Evolutionary conservation across 2,888 invertebrate genomes (phyloP).

Genomic region (Drosophila sordidapex): DNA sequence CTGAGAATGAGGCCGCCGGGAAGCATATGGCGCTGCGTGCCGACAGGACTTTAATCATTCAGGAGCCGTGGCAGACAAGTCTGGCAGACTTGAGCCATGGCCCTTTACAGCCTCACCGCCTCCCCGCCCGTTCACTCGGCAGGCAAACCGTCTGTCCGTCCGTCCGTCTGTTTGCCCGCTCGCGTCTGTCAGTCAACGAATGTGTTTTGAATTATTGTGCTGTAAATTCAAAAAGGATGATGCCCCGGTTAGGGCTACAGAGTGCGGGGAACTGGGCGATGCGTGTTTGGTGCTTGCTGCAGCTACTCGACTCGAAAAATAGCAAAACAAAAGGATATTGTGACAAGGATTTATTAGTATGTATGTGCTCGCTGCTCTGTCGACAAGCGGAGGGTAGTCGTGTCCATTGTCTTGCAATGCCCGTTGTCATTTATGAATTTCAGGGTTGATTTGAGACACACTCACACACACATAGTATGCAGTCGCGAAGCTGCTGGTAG

Average conservation of each 20-base stretch:
- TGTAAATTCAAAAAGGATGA: slow-evolving; percentile 79
- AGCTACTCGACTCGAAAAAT: slow-evolving; percentile 59
- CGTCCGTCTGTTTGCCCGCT: slow-evolving; percentile 4
- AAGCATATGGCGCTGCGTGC: slow-evolving; percentile 67
- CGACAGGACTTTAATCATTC: slow-evolving; percentile 78
- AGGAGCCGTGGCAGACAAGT: slow-evolving; percentile 40
- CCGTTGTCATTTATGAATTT: slow-evolving; percentile 55
- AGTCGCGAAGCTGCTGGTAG: background rate
- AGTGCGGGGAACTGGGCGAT: background rate
- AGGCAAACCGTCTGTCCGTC: background rate
- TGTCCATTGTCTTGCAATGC: slow-evolving; percentile 61
- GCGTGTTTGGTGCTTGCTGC: slow-evolving; percentile 15
- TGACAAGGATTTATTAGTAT: slow-evolving; percentile 78
- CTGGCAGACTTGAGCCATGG: slow-evolving; percentile 29
- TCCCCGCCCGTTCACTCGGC: background rate
- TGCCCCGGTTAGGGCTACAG: slow-evolving; percentile 16
- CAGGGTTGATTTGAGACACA: slow-evolving; percentile 66
- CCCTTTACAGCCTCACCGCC: background rate
- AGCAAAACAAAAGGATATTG: slow-evolving; percentile 79
- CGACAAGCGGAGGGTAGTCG: slow-evolving; percentile 22
- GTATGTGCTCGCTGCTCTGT: slow-evolving; percentile 12
- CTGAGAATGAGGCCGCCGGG: slow-evolving; percentile 40
- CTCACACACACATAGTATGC: slow-evolving; percentile 4
- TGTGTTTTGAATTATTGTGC: slow-evolving; percentile 79
- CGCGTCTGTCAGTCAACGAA: slow-evolving; percentile 71